Conservation (phyloP, 2,113 vertebrate species). For the Sterrhoptilus dennistouni region DNA sequence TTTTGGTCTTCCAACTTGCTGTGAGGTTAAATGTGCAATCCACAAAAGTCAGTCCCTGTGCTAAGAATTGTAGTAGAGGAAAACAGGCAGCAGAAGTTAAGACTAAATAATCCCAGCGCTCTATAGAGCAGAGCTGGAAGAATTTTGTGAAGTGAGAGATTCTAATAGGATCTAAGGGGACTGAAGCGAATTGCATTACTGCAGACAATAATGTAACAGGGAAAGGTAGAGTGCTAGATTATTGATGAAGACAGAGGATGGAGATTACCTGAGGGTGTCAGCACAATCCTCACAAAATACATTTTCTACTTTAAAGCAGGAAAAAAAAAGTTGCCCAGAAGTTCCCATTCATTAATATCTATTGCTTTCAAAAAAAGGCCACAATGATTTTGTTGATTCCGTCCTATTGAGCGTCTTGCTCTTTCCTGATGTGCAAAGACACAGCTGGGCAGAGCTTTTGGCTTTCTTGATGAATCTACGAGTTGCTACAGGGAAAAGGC, state of each 20-base stretch:
- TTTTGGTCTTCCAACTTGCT: constrained; percentile 15
- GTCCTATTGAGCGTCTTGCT: not conserved
- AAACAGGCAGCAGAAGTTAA: constrained; percentile 41
- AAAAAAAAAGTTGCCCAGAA: not conserved
- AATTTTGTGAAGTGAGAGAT: constrained; percentile 29
- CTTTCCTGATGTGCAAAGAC: not conserved
- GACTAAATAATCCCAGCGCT: not conserved
- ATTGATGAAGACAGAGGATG: constrained; percentile 58
- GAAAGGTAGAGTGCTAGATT: constrained; percentile 28
- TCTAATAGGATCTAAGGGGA: constrained; percentile 56
- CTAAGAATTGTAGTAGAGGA: not conserved
- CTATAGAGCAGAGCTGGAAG: not conserved
- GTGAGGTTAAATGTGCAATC: constrained; percentile 32
- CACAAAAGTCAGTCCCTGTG: constrained; percentile 5
- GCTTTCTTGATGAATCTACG: not conserved
- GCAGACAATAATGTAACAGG: constrained; percentile 10
- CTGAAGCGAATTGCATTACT: constrained; percentile 46
- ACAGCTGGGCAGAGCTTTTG: not conserved
- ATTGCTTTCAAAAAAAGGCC: not conserved
- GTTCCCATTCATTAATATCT: constrained; percentile 30
- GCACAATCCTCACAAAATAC: constrained; percentile 25
- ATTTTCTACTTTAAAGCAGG: constrained; percentile 38
- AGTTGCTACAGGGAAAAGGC: not conserved
- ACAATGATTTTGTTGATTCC: not conserved
- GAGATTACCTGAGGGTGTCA: constrained; percentile 58